Percentiles rank a stretch among this genome's conserved stretches.
Conservation (phyloP, 2,113 vertebrate genomes). For the Dasyornis broadbenti region DNA sequence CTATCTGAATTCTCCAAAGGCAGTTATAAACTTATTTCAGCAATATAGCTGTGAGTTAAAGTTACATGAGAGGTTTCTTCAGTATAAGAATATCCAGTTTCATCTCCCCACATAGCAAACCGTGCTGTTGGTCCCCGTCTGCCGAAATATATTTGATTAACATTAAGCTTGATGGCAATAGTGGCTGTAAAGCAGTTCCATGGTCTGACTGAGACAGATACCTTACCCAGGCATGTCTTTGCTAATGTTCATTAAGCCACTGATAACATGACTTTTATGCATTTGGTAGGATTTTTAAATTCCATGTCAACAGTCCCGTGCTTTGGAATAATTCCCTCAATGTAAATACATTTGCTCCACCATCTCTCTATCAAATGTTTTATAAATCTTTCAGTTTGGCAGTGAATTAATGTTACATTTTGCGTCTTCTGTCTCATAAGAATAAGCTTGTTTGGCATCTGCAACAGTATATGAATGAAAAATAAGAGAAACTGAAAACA, state of each 20-base stretch:
- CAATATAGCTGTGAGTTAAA: not conserved
- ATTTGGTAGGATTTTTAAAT: not conserved
- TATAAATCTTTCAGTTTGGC: not conserved
- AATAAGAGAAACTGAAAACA: not conserved
- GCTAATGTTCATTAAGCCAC: not conserved
- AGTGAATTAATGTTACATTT: not conserved
- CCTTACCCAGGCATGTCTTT: not conserved
- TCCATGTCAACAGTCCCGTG: not conserved
- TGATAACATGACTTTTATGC: not conserved
- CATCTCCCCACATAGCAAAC: not conserved
- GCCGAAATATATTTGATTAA: not conserved
- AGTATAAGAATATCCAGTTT: not conserved
- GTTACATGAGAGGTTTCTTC: not conserved
- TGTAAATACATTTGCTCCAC: not conserved
- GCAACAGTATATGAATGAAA: not conserved
- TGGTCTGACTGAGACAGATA: not conserved
- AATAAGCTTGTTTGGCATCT: not conserved
- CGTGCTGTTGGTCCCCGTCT: fast-evolving
- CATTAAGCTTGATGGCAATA: not conserved
- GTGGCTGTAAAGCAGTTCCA: not conserved
- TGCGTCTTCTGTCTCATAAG: not conserved
- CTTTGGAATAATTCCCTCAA: not conserved
- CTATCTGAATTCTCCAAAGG: not conserved
- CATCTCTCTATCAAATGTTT: not conserved
- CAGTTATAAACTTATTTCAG: not conserved